Conservation (phyloP, 2,888 invertebrate species). For the Fragum fragum region DNA sequence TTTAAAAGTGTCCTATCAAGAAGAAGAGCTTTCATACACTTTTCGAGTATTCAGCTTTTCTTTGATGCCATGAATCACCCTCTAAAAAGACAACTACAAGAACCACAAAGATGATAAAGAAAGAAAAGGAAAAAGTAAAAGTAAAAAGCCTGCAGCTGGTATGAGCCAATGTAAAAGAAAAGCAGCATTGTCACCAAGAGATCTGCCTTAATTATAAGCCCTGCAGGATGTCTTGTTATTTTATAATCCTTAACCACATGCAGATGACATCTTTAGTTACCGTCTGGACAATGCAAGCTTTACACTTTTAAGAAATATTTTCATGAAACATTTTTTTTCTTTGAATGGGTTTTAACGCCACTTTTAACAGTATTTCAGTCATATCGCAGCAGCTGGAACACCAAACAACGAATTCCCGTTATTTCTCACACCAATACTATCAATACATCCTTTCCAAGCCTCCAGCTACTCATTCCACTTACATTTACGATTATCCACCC, state of each 20-base stretch:
- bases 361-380: too few relatives aligned
- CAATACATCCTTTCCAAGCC: too few relatives aligned
- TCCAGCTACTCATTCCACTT: too few relatives aligned
- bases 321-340: too few relatives aligned
- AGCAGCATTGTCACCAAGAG: background rate
- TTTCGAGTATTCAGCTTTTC: background rate
- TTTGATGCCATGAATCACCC: background rate
- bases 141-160: conserved; percentile 23
- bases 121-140: background rate
- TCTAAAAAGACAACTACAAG: background rate
- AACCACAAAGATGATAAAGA: background rate
- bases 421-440: too few relatives aligned
- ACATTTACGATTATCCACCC: too few relatives aligned
- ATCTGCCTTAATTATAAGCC: conserved; percentile 23
- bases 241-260: background rate
- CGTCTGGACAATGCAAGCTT: background rate
- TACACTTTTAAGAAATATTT: too few relatives aligned
- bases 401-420: too few relatives aligned
- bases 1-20: too few relatives aligned
- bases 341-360: too few relatives aligned
- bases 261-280: conserved; percentile 1
- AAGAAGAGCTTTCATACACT: too few relatives aligned
- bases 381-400: too few relatives aligned
- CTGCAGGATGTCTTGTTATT: conserved; percentile 19
- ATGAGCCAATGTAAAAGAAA: conserved; percentile 8